Evolutionary conservation across 2,888 invertebrate species (phyloP), one percentile per base, ranked within the genome.

Genomic region (Muschampia plurimacula): DNA sequence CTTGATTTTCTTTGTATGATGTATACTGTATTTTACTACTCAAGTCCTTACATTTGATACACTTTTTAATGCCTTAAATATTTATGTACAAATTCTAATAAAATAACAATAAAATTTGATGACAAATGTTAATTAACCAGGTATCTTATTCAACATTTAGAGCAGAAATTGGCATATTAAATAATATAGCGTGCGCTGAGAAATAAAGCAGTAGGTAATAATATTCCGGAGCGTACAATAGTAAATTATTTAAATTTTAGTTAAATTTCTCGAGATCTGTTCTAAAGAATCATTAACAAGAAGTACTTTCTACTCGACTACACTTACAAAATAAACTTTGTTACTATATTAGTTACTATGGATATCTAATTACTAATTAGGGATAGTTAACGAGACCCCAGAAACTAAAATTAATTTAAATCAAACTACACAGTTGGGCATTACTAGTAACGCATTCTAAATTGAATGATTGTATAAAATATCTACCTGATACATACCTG

Each of bases 201-300:
- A 55, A 66, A 66, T 66, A 66, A 66, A 66, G 22, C 36, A 66
- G 41, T 60, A 65, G 46, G 39, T 63, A 66, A 49, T 66, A 15
- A n/a, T n/a, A n/a, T n/a, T 55, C 39, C 39, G 3, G 59, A 60
- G 13, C 66, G 13, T 15, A 66, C 55, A 66, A 55, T 66, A 39
- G 52, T n/a, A 3, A 36, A 55, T 55, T 55, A 55, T 15, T 66
- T 13, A n/a, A n/a, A n/a, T n/a, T n/a, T n/a, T 65, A 13, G 28
- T 36, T 52, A 52, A 66, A 52, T 52, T 46, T 36, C 66, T 36
- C n/a, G 15, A 52, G 36, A 52, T 36, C 13, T 66, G n/a, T 66
- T 52, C 9, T 32, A 13, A 52, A 66, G 55, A 5, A 39, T 63
- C 62, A 63, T 63, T 41, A 63, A n/a, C 62, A 41, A 63, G 62